Base-by-base conservation (phyloP, 2,113 vertebrate species). In the Sinocyclocheilus maitianheensis region DNA sequence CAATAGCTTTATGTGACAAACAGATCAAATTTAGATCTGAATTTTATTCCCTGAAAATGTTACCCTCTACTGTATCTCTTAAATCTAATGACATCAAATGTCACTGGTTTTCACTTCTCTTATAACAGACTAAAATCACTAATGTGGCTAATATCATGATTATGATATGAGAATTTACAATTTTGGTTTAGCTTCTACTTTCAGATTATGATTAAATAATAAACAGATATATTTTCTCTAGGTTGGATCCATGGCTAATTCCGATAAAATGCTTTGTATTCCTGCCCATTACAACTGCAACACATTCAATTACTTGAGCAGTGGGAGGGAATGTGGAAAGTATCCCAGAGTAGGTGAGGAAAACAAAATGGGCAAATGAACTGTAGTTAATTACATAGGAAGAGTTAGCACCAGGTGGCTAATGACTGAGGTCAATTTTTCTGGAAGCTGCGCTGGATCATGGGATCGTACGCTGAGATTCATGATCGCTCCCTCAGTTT, bases 341-440 rank as follows among this genome's bases (percentile, higher is more conserved):
- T 69, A 75, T 16, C 22, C 34, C 53, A 58, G 37, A 79, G 76
- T 48, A 43, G 62, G 43, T 40, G 62, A 51, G 7, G 26, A 48
- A 77, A 65, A 69, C 48, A 60, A 58, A 71, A n/a, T n/a, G 20
- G 51, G 30, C 85, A 71, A 81, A 74, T 43, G 30, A 86, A 86
- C 65, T 22, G 62, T 43, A 79, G 81, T 71, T 65, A 69, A 22
- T 77, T 62, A 37, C 24, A 40, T 16, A 53, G 74, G 18, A 51
- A 85, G 48, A 55, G 62, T 71, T 69, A 85, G 53, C 46, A 37
- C 46, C 62, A 78, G 86, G 40, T 72, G 51, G 34, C 30, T 84
- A 87, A 87, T 71, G 81, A 84, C 24, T 71, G 51, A 83, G 55
- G 69, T 77, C 24, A 37, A 20, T 78, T 60, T 43, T 78, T 5